These are phyloP conservation scores for Rhipidura dahli DNA, from an alignment of 2,113 vertebrate species.

Conservation along the genomic window DNA sequence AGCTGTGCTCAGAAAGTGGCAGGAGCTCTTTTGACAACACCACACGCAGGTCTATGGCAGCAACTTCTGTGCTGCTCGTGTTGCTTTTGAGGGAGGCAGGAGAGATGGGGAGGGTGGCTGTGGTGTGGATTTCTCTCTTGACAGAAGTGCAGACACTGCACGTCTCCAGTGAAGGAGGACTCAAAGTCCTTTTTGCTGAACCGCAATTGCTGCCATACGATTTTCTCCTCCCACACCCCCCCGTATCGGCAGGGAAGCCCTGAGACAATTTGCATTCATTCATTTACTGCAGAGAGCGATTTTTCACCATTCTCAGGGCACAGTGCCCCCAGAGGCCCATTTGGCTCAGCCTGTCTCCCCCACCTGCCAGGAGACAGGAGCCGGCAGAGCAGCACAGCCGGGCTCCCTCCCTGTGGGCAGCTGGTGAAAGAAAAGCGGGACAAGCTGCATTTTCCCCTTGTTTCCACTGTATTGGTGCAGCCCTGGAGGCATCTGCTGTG, in stretches of 20 bases:
- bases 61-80: neutral
- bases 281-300: neutral
- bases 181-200: neutral
- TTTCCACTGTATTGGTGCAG: neutral
- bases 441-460: neutral
- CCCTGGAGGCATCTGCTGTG: neutral
- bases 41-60: neutral
- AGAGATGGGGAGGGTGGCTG: neutral
- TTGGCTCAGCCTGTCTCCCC: neutral
- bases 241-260: fast-evolving
- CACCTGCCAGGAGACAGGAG: neutral
- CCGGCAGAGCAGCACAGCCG: fast-evolving
- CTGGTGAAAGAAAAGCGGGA: neutral
- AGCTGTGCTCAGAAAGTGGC: neutral
- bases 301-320: neutral
- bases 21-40: neutral
- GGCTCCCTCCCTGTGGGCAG: neutral
- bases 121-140: neutral
- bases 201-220: fast-evolving
- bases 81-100: neutral
- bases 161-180: neutral
- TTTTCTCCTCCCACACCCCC: neutral
- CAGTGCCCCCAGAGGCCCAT: neutral
- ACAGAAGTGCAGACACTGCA: neutral
- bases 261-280: neutral